These are phyloP conservation scores for Spinus olivaceus DNA, from an alignment of 2,797 vertebrate species.

Conservation along the genomic window DNA sequence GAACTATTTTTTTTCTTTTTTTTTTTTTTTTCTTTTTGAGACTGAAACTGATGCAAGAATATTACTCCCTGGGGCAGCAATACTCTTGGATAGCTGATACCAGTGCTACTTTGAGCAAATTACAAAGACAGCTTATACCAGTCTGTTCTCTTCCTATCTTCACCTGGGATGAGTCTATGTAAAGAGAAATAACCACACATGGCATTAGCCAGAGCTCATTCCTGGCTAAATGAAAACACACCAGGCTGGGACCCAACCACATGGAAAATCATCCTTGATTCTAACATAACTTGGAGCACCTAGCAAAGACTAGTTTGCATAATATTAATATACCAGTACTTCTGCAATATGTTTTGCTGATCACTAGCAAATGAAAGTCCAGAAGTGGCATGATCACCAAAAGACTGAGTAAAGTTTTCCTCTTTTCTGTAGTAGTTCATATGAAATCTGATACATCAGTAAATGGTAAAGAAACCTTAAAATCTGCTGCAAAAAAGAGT, in stretches of 20 bases:
- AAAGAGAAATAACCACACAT: neutral
- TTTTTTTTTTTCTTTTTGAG: neutral
- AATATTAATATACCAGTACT: neutral
- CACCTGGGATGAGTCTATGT: neutral
- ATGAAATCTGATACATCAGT: neutral
- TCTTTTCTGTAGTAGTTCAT: neutral
- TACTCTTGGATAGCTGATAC: neutral
- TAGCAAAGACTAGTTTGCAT: neutral
- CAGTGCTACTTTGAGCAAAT: neutral
- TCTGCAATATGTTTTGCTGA: neutral
- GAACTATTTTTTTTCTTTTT: neutral
- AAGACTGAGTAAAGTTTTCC: conserved; percentile 1
- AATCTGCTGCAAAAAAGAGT: neutral
- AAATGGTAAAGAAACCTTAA: neutral
- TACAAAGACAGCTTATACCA: neutral
- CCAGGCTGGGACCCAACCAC: fast-evolving
- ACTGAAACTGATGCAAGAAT: neutral
- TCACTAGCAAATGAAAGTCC: neutral
- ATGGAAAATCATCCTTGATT: neutral
- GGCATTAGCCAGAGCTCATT: neutral
- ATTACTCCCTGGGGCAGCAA: neutral
- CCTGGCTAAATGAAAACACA: neutral
- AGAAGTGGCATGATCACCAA: neutral
- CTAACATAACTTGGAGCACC: neutral
- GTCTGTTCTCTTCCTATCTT: neutral